Conservation (phyloP, 2,113 vertebrate genomes). For the Potamarius usumacintae region DNA sequence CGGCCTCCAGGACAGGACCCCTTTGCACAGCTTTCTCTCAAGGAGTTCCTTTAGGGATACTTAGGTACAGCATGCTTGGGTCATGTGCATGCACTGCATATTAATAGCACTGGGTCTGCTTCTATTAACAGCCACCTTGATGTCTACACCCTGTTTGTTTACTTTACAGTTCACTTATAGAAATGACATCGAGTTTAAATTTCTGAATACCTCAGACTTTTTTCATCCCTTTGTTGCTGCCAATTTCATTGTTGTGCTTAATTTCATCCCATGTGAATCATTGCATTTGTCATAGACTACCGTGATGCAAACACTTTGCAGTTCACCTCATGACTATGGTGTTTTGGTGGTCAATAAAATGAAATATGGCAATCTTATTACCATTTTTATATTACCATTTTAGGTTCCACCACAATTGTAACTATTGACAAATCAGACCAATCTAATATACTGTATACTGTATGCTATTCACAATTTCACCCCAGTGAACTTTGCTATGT, state of each 20-base stretch:
- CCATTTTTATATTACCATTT: not conserved
- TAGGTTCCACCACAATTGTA: not conserved
- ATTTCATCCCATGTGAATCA: slow-evolving; percentile 1
- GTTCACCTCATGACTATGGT: not conserved
- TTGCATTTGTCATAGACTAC: not conserved
- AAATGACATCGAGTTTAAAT: not conserved
- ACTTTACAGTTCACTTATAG: not conserved
- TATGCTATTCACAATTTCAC: not conserved
- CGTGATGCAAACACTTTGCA: not conserved
- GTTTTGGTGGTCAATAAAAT: not conserved
- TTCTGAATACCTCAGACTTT: not conserved
- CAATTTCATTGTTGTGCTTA: not conserved
- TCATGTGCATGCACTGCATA: slow-evolving; percentile 56
- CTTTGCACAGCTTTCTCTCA: slow-evolving; percentile 90
- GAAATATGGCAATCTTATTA: not conserved
- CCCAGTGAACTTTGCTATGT: not conserved
- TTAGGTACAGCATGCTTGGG: slow-evolving; percentile 83
- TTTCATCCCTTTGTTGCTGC: not conserved
- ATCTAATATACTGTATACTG: not conserved
- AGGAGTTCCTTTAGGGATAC: slow-evolving; percentile 93
- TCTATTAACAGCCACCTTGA: not conserved
- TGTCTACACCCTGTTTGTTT: not conserved
- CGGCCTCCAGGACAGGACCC: slow-evolving; percentile 89
- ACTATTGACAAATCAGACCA: not conserved
- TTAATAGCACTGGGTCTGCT: slow-evolving; percentile 28